A percentile compares a stretch with the other conserved stretches of the same genome.
These are phyloP conservation scores for Drosophila repletoides DNA, from an alignment of 1,140 invertebrate genomes.

Conservation along the genomic window DNA sequence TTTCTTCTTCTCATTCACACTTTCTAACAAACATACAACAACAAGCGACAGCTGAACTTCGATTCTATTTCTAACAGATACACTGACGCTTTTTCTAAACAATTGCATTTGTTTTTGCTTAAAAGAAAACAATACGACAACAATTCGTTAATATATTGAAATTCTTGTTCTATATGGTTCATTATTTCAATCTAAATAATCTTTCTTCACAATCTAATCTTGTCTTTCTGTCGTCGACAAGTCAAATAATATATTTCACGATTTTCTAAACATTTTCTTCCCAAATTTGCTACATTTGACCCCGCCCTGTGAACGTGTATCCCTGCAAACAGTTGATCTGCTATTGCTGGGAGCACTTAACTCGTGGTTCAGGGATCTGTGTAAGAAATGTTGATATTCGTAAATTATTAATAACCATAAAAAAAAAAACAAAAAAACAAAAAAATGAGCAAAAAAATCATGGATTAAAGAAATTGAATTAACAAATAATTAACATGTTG, in stretches of 20 bases:
- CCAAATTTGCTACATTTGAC: conserved; percentile 10
- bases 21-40: conserved; percentile 44
- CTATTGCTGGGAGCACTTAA: conserved; percentile 13
- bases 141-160: conserved; percentile 52
- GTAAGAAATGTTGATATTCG: conserved; percentile 54
- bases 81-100: conserved; percentile 73
- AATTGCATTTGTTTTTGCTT: conserved; percentile 75
- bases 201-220: conserved; percentile 53
- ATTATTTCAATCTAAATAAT: conserved; percentile 53
- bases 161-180: conserved; percentile 69
- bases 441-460: conserved; percentile 21
- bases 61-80: conserved; percentile 47
- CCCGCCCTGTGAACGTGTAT: neutral
- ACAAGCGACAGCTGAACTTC: conserved; percentile 37
- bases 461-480: conserved; percentile 64
- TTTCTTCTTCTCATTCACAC: conserved; percentile 70
- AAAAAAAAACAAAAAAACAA: conserved; percentile 35
- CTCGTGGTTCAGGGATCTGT: conserved; percentile 19
- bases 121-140: conserved; percentile 47
- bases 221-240: conserved; percentile 44
- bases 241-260: conserved; percentile 28
- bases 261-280: conserved; percentile 48
- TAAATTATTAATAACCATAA: conserved; percentile 56
- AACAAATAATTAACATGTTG: conserved; percentile 76
- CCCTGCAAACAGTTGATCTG: conserved; percentile 62